A percentile compares a stretch with the other conserved stretches of the same genome.
Conservation (phyloP, 2,797 vertebrate genomes). For the Tragopan temminckii region DNA sequence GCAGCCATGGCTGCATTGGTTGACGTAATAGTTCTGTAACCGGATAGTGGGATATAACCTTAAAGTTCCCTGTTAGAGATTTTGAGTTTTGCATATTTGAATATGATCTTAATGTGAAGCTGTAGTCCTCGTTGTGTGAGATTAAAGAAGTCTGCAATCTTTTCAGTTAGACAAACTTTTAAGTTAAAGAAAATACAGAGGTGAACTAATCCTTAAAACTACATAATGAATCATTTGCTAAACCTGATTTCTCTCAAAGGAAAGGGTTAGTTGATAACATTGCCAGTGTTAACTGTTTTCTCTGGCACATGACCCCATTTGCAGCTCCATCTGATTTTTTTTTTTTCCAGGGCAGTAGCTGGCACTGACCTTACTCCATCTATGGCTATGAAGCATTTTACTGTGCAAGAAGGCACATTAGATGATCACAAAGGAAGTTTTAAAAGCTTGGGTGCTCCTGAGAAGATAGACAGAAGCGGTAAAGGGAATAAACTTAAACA, state of each 20-base stretch:
- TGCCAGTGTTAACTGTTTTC: not conserved
- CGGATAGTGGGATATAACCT: not conserved
- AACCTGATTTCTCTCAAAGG: not conserved
- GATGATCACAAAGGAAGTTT: not conserved
- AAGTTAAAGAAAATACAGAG: not conserved
- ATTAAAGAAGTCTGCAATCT: not conserved
- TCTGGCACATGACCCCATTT: not conserved
- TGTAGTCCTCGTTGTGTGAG: not conserved
- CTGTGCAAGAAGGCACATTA: not conserved
- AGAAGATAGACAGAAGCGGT: not conserved
- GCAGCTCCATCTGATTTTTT: not conserved
- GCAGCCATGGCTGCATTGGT: not conserved
- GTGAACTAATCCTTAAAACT: not conserved
- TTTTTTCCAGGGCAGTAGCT: not conserved
- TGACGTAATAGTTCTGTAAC: not conserved
- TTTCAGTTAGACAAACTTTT: not conserved
- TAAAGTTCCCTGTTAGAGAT: not conserved
- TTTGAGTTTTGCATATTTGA: not conserved
- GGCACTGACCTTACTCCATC: not conserved
- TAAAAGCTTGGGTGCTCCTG: not conserved
- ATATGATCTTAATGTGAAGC: not conserved
- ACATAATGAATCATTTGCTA: not conserved
- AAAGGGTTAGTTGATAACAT: not conserved
- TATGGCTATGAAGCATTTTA: not conserved
- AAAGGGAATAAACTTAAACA: not conserved